A percentile compares a stretch with the other conserved stretches of the same genome.
These are phyloP conservation scores for Creontiades dilutus DNA, from an alignment of 2,888 invertebrate species.

Conservation along the genomic window DNA sequence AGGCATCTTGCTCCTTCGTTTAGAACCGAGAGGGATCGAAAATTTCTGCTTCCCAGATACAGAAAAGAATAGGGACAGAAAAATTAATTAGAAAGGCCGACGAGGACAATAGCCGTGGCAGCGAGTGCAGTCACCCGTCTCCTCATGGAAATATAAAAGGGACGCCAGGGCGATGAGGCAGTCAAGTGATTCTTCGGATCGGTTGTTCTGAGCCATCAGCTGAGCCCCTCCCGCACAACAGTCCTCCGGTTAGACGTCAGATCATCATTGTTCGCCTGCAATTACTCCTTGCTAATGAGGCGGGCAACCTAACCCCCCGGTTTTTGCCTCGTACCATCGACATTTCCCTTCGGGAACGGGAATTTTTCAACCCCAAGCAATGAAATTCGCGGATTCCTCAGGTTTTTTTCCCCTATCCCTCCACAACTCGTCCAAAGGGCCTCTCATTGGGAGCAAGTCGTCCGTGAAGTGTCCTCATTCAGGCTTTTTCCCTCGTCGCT, in stretches of 20 bases:
- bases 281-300: conserved; percentile 70
- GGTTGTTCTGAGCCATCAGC: conserved; percentile 53
- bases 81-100: conserved; percentile 58
- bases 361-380: conserved; percentile 64
- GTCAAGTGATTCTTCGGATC: conserved; percentile 66
- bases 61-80: conserved; percentile 24
- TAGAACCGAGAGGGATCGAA: too few relatives aligned
- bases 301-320: conserved; percentile 48
- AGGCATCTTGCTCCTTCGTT: too few relatives aligned
- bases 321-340: neutral
- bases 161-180: conserved; percentile 58
- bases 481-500: conserved; percentile 19
- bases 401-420: conserved; percentile 2
- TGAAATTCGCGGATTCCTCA: conserved; percentile 66
- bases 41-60: neutral
- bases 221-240: neutral
- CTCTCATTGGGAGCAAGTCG: conserved; percentile 58
- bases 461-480: conserved; percentile 64
- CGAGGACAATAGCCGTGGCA: conserved; percentile 10
- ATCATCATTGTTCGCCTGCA: conserved; percentile 69
- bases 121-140: conserved; percentile 50
- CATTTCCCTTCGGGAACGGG: neutral
- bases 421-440: neutral
- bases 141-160: conserved; percentile 60
- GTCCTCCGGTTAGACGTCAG: conserved; percentile 47